Conservation (phyloP, 2,113 vertebrate species). For the Myotis yumanensis region DNA sequence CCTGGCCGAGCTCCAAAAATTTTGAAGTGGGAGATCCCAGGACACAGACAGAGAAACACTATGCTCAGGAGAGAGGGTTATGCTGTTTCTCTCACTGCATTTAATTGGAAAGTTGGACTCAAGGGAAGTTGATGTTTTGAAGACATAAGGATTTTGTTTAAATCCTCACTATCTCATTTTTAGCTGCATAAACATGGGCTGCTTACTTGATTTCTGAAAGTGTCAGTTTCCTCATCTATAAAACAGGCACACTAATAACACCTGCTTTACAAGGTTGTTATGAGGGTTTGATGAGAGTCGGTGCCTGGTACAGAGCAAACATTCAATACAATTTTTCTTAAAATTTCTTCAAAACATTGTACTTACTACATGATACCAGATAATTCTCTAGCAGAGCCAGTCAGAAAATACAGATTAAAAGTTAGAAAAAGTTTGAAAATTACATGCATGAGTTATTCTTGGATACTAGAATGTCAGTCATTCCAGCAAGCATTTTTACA, state of each 20-base stretch:
- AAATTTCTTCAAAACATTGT: neutral
- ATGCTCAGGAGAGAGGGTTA: accelerated
- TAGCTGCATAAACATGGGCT: neutral
- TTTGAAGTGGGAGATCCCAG: neutral
- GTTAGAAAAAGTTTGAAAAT: neutral
- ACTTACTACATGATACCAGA: neutral
- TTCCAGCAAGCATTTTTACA: neutral
- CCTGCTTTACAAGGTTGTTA: neutral
- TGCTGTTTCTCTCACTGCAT: neutral
- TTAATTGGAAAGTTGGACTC: neutral
- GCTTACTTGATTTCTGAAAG: neutral
- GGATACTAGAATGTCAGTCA: neutral
- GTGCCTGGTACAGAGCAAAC: neutral
- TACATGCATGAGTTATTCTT: neutral
- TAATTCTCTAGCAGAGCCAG: neutral
- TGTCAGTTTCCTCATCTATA: neutral
- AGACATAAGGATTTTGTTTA: neutral
- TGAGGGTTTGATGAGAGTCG: neutral
- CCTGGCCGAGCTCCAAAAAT: neutral
- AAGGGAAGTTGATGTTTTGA: neutral
- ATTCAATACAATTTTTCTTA: neutral
- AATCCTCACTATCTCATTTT: neutral
- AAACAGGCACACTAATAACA: neutral
- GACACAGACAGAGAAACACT: neutral
- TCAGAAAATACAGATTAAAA: neutral